Conservation (phyloP, 2,113 vertebrate species). For the Rhipidura dahli region DNA sequence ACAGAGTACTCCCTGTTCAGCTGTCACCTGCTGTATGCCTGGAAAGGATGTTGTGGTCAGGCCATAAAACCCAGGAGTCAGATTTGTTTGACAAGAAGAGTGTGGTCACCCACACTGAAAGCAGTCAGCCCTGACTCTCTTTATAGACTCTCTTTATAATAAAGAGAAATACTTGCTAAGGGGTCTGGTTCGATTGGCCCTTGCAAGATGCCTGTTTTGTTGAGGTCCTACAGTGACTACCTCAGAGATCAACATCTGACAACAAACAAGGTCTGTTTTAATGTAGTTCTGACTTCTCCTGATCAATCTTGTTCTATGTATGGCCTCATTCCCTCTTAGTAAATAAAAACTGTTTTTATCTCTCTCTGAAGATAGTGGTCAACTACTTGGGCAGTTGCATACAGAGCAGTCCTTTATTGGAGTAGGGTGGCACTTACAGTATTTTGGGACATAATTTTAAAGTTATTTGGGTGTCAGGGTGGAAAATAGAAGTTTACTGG, state of each 20-base stretch:
- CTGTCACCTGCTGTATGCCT: background rate
- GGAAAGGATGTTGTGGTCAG: background rate
- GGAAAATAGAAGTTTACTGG: background rate
- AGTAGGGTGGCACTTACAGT: background rate
- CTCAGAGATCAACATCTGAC: background rate
- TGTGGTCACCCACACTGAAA: background rate
- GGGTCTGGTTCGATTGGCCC: accelerated
- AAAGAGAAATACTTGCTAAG: background rate
- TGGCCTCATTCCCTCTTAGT: background rate
- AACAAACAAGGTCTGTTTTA: background rate
- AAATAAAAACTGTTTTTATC: background rate
- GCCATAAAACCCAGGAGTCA: background rate
- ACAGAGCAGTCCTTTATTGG: background rate
- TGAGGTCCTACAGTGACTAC: background rate
- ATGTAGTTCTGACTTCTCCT: background rate
- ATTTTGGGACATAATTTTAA: background rate
- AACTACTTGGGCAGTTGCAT: background rate
- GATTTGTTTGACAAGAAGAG: background rate
- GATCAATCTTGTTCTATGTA: background rate
- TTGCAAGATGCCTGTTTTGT: background rate
- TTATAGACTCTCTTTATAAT: background rate
- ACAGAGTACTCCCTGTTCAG: background rate
- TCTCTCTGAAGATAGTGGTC: background rate
- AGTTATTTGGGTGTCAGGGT: background rate
- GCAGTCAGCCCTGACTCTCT: background rate